A percentile compares a stretch with the other conserved stretches of the same genome.
Evolutionary conservation across 1,140 invertebrate genomes (phyloP).

Genomic region (Sinonovacula constricta): DNA sequence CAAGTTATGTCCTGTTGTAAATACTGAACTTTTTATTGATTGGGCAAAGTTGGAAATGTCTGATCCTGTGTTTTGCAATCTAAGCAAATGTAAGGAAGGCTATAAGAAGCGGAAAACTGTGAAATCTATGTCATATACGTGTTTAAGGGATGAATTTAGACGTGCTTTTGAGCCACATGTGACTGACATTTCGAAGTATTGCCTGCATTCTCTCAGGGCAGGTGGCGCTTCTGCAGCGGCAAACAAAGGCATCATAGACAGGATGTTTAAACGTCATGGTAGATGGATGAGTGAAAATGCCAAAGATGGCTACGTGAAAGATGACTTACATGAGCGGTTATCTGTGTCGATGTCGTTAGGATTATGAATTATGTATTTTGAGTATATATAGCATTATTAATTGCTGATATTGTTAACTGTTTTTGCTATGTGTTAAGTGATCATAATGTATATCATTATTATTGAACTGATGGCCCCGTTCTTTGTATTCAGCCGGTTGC

Average conservation of each 20-base stretch:
- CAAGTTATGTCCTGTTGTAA: slow-evolving; percentile 20
- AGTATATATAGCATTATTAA: background rate
- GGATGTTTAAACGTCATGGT: slow-evolving; percentile 44
- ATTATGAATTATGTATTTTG: no score
- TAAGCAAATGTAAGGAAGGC: background rate
- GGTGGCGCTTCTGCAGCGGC: slow-evolving; percentile 34
- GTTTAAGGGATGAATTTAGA: background rate
- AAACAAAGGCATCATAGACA: slow-evolving; percentile 13
- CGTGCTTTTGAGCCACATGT: slow-evolving; percentile 12
- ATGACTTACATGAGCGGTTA: slow-evolving; percentile 6
- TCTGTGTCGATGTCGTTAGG: slow-evolving; percentile 1
- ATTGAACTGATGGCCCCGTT: no score
- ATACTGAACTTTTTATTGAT: background rate
- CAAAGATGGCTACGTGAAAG: slow-evolving; percentile 48
- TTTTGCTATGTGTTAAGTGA: no score
- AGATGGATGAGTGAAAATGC: slow-evolving; percentile 19
- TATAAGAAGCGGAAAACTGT: background rate
- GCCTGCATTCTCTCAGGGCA: slow-evolving; percentile 21
- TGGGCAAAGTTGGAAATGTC: background rate
- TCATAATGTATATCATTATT: no score
- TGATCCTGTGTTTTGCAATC: slow-evolving; percentile 4
- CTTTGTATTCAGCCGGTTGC: no score
- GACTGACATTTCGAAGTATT: slow-evolving; percentile 7
- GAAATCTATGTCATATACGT: slow-evolving; percentile 19
- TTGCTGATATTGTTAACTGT: background rate